Evolutionary conservation across 2,797 vertebrate species (phyloP).

Genomic region (Neosilurus hyrtlii): DNA sequence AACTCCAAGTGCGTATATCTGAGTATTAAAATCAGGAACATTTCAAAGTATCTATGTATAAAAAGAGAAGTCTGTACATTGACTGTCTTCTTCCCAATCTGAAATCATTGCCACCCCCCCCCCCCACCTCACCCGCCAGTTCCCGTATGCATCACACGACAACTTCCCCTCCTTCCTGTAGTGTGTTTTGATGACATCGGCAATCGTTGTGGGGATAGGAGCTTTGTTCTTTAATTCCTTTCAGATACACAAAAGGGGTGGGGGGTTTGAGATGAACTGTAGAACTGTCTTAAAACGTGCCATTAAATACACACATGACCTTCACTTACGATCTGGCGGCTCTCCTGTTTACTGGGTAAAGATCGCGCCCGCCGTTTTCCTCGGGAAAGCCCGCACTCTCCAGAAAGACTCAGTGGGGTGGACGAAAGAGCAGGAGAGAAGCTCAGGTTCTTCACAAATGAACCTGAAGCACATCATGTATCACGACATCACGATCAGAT

Average conservation of each 20-base stretch:
- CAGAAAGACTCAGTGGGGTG: conserved; percentile 24
- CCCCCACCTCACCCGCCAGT: conserved; percentile 53
- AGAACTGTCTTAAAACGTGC: background rate
- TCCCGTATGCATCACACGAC: conserved; percentile 25
- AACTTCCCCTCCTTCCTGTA: conserved; percentile 31
- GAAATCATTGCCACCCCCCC: background rate
- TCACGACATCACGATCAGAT: background rate
- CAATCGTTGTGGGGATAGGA: conserved; percentile 48
- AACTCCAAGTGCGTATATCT: background rate
- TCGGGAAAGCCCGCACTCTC: conserved; percentile 18
- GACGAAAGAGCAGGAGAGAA: conserved; percentile 37
- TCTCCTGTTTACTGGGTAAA: conserved; percentile 43
- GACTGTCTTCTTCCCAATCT: background rate
- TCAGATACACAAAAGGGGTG: background rate
- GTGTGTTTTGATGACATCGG: conserved; percentile 53
- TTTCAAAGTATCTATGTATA: background rate
- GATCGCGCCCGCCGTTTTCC: conserved; percentile 51
- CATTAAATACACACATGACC: background rate
- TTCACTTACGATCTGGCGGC: conserved; percentile 38
- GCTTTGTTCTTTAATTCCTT: conserved; percentile 35
- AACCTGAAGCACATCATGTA: background rate
- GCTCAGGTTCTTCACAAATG: conserved; percentile 15
- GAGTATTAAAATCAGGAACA: background rate
- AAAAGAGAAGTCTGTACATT: background rate
- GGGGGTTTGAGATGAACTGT: background rate